A percentile compares a stretch with the other conserved stretches of the same genome.
Evolutionary conservation across 2,113 vertebrate genomes (phyloP).

Genomic region (Brachyistius frenatus): DNA sequence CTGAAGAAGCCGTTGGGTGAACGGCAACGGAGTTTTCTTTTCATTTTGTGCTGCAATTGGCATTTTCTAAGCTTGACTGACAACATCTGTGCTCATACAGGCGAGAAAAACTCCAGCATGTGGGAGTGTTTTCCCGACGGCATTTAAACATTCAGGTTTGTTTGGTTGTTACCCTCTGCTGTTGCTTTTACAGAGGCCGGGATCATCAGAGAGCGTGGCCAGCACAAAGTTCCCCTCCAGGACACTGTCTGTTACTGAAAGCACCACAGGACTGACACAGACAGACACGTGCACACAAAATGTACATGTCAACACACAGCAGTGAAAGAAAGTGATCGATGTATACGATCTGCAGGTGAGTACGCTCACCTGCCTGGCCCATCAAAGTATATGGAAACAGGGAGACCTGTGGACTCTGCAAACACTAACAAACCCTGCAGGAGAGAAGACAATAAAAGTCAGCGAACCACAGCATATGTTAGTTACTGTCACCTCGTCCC

Average conservation of each 20-base stretch:
- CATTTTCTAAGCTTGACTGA: too few relatives aligned
- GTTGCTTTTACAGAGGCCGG: conserved; percentile 58
- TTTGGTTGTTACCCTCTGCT: conserved; percentile 67
- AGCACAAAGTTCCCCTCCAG: conserved; percentile 93
- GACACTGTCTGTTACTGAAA: conserved; percentile 87
- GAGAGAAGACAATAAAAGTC: conserved; percentile 7
- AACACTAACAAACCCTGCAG: conserved; percentile 91
- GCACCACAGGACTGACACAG: conserved; percentile 88
- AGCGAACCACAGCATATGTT: background rate
- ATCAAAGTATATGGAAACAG: conserved; percentile 89
- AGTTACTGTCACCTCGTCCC: background rate
- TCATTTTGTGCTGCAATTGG: background rate
- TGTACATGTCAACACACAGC: background rate
- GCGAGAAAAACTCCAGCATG: background rate
- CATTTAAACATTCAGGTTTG: background rate
- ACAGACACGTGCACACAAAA: conserved; percentile 36
- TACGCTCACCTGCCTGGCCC: conserved; percentile 87
- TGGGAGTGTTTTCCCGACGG: background rate
- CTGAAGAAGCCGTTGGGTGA: too few relatives aligned
- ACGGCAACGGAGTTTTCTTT: too few relatives aligned
- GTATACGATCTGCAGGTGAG: background rate
- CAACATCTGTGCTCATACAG: background rate
- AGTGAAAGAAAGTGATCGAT: background rate
- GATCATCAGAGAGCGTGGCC: conserved; percentile 88
- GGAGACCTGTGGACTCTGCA: conserved; percentile 89